Conservation (phyloP, 2,113 vertebrate genomes). For the Protobothrops mucrosquamatus region DNA sequence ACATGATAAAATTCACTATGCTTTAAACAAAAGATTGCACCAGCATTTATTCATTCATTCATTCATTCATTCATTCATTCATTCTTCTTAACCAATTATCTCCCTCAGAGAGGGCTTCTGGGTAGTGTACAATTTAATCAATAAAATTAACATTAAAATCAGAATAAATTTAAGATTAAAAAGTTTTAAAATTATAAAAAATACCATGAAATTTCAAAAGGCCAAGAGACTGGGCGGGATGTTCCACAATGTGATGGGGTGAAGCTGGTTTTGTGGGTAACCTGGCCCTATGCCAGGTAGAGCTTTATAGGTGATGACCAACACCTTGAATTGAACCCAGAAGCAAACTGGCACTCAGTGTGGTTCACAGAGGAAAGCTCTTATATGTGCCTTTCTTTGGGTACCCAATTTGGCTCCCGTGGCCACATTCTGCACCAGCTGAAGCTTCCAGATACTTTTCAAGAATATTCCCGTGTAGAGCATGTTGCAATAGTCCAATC, state of each 20-base stretch:
- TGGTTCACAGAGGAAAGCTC: neutral
- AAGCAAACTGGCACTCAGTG: neutral
- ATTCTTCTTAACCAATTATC: neutral
- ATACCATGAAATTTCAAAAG: neutral
- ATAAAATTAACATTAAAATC: neutral
- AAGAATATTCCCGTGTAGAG: neutral
- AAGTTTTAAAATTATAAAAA: neutral
- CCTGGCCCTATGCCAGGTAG: neutral
- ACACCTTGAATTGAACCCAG: neutral
- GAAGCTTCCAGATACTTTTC: neutral
- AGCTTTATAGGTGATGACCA: neutral
- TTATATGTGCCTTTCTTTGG: neutral
- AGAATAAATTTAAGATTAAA: neutral
- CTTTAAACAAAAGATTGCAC: neutral
- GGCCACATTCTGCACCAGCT: neutral
- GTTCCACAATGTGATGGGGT: neutral
- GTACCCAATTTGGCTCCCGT: neutral
- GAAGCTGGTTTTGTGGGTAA: neutral
- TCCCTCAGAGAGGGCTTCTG: neutral
- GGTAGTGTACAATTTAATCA: neutral
- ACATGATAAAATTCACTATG: neutral
- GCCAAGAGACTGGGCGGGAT: neutral
- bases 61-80: neutral
- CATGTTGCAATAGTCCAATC: neutral
- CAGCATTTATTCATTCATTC: neutral